Percentiles rank a stretch among this genome's conserved stretches.
phyloP scores from a whole-genome alignment of 2,888 invertebrate species.

The Sussaba pulchella region DNA sequence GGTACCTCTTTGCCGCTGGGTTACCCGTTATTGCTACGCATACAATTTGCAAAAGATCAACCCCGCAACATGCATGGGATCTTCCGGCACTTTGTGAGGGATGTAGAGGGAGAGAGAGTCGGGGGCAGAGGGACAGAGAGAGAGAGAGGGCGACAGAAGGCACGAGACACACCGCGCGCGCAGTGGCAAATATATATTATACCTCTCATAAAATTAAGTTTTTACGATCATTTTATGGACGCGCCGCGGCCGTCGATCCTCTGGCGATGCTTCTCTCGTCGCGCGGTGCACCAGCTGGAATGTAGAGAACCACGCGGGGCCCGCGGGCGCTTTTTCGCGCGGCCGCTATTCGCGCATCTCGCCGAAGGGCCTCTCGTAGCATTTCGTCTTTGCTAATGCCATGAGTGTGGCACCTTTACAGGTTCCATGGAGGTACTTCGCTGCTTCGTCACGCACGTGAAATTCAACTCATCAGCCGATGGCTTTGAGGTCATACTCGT shows the following conservation, averaged over 20 bases:
- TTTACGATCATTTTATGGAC: constrained; percentile 85
- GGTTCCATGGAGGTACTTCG: not conserved
- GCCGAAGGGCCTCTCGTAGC: constrained; percentile 36
- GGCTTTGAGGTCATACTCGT: not conserved
- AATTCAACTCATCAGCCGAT: constrained; percentile 10
- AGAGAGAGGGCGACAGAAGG: constrained; percentile 63
- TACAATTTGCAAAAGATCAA: constrained; percentile 66
- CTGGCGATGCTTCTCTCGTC: constrained; percentile 64
- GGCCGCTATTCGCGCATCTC: constrained; percentile 44
- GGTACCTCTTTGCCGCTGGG: constrained; percentile 1
- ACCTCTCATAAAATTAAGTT: constrained; percentile 85
- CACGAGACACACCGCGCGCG: constrained; percentile 67
- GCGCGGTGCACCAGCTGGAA: constrained; percentile 58
- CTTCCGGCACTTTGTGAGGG: constrained; percentile 48
- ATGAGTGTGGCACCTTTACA: not conserved
- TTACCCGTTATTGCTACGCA: constrained; percentile 51
- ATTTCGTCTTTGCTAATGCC: not conserved
- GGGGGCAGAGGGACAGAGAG: not conserved
- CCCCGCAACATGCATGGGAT: constrained; percentile 42
- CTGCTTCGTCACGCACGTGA: constrained; percentile 24
- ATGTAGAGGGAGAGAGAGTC: constrained; percentile 54
- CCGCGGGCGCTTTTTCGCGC: constrained; percentile 54
- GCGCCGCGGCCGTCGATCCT: constrained; percentile 81
- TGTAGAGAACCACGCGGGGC: constrained; percentile 53
- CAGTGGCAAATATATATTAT: constrained; percentile 84